Base-by-base conservation (phyloP, 2,888 invertebrate species). In the Leptopilina myrica region DNA sequence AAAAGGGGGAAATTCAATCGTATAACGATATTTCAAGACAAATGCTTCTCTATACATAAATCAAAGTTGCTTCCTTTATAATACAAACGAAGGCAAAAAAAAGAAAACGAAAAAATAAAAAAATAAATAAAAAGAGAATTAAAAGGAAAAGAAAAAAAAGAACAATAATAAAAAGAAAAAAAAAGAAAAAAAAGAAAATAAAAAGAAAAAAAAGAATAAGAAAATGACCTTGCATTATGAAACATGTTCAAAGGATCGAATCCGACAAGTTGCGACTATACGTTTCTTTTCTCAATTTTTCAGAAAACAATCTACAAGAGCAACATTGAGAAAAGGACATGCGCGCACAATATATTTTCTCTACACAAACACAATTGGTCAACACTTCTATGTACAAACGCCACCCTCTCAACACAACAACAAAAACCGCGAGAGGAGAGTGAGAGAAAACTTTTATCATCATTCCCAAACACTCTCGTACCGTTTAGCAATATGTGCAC, bases 281-380 rank as follows among this genome's bases (percentile, higher is more conserved):
- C 73, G 73, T 33, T 73, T n/a, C 56, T n/a, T 14, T 26, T 73
- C 73, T 73, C 56, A 73, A 73, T 73, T 73, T 73, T 73, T 73
- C 33, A 56, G 73, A 59, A 73, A 73, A 73, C 73, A 73, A 73
- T 33, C 40, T 56, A 14, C 73, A 73, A 73, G 73, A 73, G 56
- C 33, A 56, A 69, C 5, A 59, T 73, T 56, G 56, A 8, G 43
- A 43, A 40, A 56, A 56, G 15, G 73, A 59, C 73, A 73, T 73
- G 73, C 73, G 73, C 73, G 49, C 49, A 49, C 49, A 56, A 6
- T n/a, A 56, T 40, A 4, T 33, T 33, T 5, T 33, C 33, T 33
- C 3, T 43, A 33, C 5, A 56, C 73, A 73, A 56, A 33, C 5
- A 56, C 73, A 73, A 56, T 33, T 73, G 56, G 56, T 56, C 73